Percentiles rank a stretch among this genome's conserved stretches.
Conservation (phyloP, 2,797 vertebrate genomes). For the Scolopax rusticola region DNA sequence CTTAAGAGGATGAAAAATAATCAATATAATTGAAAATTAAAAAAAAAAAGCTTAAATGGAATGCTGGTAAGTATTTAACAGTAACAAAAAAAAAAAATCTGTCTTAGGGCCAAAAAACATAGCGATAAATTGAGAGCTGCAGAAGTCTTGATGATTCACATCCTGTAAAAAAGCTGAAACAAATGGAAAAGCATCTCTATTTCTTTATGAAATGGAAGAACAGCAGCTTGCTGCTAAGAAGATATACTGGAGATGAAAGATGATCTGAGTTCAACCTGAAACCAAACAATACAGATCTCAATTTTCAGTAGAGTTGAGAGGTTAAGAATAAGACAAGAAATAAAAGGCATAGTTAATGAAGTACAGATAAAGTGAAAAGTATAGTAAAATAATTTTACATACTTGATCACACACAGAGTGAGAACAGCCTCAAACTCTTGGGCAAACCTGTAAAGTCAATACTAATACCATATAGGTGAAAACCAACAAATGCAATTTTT, state of each 20-base stretch:
- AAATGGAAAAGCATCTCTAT: not conserved
- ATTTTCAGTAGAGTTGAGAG: not conserved
- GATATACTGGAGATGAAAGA: not conserved
- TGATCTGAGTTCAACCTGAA: not conserved
- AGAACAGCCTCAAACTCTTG: not conserved
- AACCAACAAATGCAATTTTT: not conserved
- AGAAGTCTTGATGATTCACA: not conserved
- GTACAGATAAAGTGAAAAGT: not conserved
- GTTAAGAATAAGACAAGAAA: not conserved
- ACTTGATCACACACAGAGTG: not conserved
- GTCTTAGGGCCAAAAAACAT: not conserved
- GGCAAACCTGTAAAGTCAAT: not conserved
- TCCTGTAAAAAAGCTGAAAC: not conserved
- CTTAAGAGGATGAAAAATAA: not conserved
- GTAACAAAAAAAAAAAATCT: not conserved
- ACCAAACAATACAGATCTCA: not conserved
- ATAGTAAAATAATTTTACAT: not conserved
- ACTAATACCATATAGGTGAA: not conserved
- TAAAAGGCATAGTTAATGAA: not conserved
- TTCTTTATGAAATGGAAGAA: not conserved
- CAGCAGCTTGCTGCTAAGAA: not conserved
- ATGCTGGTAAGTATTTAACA: not conserved
- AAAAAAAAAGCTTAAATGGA: not conserved
- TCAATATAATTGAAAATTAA: not conserved
- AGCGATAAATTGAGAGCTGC: not conserved